Percentiles rank a stretch among this genome's conserved stretches.
These are phyloP conservation scores for Dryobota labecula DNA, from an alignment of 2,888 invertebrate species.

Conservation along the genomic window DNA sequence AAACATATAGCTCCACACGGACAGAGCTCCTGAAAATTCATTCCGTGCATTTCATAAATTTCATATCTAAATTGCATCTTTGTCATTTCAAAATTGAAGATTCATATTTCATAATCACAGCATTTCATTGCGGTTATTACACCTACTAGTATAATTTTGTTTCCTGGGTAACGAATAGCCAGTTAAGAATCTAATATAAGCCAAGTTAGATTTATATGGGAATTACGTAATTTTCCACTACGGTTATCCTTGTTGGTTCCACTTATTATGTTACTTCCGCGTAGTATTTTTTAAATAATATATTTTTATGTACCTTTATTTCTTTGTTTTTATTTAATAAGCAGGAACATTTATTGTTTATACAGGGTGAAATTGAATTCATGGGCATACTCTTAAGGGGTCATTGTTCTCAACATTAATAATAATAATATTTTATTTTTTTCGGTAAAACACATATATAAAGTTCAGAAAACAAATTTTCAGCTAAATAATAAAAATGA, in stretches of 20 bases:
- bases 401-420: too few species aligned
- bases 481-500: too few species aligned
- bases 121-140: constrained; percentile 31
- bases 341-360: not conserved
- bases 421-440: too few species aligned
- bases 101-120: constrained; percentile 26
- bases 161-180: constrained; percentile 54
- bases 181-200: constrained; percentile 60
- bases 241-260: constrained; percentile 54
- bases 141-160: constrained; percentile 46
- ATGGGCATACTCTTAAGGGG: too few species aligned
- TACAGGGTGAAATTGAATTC: too few species aligned
- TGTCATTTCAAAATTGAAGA: constrained; percentile 13
- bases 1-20: not conserved
- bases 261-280: constrained; percentile 46
- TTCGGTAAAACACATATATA: too few species aligned
- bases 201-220: constrained; percentile 58
- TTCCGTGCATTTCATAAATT: not conserved
- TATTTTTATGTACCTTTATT: constrained; percentile 6
- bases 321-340: constrained; percentile 6
- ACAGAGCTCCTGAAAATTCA: not conserved
- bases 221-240: constrained; percentile 58
- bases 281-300: constrained; percentile 28
- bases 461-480: too few species aligned
- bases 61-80: not conserved